These are phyloP conservation scores for Bombus impatiens DNA, from an alignment of 1,140 invertebrate genomes.

Conservation along the genomic window DNA sequence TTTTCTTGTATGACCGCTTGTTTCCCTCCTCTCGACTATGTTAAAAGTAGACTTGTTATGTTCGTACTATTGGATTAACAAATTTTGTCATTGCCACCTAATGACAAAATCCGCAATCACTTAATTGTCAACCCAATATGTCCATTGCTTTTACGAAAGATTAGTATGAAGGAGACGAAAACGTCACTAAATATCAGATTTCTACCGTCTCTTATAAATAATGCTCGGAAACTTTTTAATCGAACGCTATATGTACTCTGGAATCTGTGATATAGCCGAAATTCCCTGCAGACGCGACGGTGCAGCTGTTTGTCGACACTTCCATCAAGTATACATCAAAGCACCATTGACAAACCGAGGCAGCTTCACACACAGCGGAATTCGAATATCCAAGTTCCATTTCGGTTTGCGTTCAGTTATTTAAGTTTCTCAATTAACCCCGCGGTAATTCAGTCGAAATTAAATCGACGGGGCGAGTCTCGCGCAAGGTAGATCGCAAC, in stretches of 20 bases:
- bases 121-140: too few relatives aligned
- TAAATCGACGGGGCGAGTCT: neutral
- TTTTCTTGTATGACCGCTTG: too few relatives aligned
- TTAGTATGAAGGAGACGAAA: neutral
- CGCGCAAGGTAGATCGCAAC: neutral
- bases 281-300: neutral
- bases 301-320: neutral
- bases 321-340: neutral
- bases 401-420: neutral
- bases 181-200: neutral
- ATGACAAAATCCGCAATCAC: too few relatives aligned
- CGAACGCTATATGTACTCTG: neutral
- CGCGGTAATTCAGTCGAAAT: neutral
- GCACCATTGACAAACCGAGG: neutral
- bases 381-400: neutral
- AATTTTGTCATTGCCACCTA: too few relatives aligned
- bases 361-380: neutral
- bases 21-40: too few relatives aligned
- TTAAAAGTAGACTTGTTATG: too few relatives aligned
- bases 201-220: neutral
- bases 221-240: neutral
- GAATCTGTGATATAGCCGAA: neutral
- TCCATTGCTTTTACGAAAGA: neutral
- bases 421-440: constrained; percentile 3
- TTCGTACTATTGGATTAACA: too few relatives aligned